Percentiles rank a stretch among this genome's conserved stretches.
phyloP scores from a whole-genome alignment of 1,140 invertebrate species.

The Cyphomyrmex costatus region DNA sequence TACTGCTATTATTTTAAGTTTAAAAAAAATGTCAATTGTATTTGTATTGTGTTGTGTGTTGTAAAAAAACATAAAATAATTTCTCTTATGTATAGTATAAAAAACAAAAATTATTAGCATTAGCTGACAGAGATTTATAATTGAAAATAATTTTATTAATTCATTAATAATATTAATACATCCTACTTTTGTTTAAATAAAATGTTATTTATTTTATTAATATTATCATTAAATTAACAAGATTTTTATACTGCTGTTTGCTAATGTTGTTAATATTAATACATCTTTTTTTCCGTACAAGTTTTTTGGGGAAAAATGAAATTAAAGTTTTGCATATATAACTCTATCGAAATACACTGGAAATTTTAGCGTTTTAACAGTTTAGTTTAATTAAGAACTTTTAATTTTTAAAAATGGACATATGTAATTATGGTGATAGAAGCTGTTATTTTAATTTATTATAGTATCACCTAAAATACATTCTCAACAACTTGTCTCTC shows the following conservation, averaged over 20 bases:
- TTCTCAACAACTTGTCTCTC: background rate
- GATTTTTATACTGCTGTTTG: too few relatives aligned
- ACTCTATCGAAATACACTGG: background rate
- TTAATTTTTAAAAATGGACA: background rate
- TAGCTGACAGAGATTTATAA: too few relatives aligned
- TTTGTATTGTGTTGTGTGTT: background rate
- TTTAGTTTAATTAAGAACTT: background rate
- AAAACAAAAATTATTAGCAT: too few relatives aligned
- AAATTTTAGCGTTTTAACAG: background rate
- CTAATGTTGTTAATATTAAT: too few relatives aligned
- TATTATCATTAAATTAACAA: too few relatives aligned
- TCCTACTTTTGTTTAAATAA: too few relatives aligned
- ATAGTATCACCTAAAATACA: background rate
- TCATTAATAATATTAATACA: too few relatives aligned
- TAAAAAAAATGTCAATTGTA: background rate
- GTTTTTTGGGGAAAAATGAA: background rate
- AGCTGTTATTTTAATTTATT: background rate
- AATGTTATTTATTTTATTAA: too few relatives aligned
- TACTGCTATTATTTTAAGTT: background rate
- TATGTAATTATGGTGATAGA: background rate
- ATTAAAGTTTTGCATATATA: constrained; percentile 5
- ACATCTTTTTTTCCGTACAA: too few relatives aligned
- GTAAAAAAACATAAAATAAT: background rate
- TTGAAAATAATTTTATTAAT: too few relatives aligned
- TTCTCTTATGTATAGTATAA: background rate